Evolutionary conservation across 1,140 invertebrate species (phyloP), one percentile per base, ranked within the genome.

Genomic region (Drosophila nigrodunni): DNA sequence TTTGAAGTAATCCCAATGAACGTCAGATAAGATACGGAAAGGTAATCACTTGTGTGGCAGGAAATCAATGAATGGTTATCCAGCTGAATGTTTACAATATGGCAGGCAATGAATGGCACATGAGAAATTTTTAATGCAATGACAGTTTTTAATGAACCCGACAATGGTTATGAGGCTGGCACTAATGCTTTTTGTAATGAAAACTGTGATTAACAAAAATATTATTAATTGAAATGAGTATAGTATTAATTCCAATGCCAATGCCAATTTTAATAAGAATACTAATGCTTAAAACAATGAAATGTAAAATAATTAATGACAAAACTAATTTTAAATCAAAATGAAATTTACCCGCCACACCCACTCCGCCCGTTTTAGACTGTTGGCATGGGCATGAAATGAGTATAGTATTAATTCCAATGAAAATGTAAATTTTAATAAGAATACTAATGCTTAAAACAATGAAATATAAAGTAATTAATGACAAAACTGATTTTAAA

Each of bases 41-140:
- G n/a, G n/a, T 35, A 54, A 54, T 35, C 8, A 6, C 10, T n/a
- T 54, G 18, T 7, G 50, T 30, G 7, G 30, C 30, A n/a, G 50
- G 7, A 8, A 35, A 35, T 11, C 34, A n/a, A 54, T 34, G 30
- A 35, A 35, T 54, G 35, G 2, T n/a, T 35, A 35, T 54, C 30
- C 30, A 35, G 8, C 10, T 49, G 47, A 2, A 30, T 10, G 21
- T 49, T 49, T 10, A 49, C 47, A 13, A 52, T 52, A n/a, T 13
- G 30, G 30, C 49, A 34, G 49, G 11, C 11, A 52, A 50, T 50
- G 43, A 47, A 18, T 47, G 7, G 37, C 37, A n/a, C 47, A 21
- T 5, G 2, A 3, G 15, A 49, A 15, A 25, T 10, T 18, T 3
- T 47, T 47, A 47, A 21, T 47, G 43, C n/a, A 44, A 7, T 44